A percentile compares a stretch with the other conserved stretches of the same genome.
Evolutionary conservation across 1,140 invertebrate species (phyloP).

Genomic region (Tachypleus tridentatus): DNA sequence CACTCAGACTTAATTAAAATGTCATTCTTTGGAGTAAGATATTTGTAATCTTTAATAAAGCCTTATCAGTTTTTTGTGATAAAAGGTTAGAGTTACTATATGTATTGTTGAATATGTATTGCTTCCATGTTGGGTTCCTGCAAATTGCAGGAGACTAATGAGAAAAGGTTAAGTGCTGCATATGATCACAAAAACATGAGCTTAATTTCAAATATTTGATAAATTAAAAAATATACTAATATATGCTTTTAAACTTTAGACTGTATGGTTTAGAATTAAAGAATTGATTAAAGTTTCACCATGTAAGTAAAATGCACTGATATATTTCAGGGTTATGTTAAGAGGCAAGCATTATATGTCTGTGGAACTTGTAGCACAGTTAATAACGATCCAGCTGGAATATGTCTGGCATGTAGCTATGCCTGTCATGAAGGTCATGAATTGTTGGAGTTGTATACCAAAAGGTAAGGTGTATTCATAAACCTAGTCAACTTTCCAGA

Average conservation of each 20-base stretch:
- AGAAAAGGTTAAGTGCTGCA: too few species aligned
- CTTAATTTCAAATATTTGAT: too few species aligned
- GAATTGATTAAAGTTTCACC: background rate
- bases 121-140: too few species aligned
- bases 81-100: too few species aligned
- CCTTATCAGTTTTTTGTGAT: too few species aligned
- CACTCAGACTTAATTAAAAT: too few species aligned
- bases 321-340: constrained; percentile 66
- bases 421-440: constrained; percentile 94
- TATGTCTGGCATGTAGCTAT: constrained; percentile 90
- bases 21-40: too few species aligned
- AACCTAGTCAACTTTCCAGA: background rate
- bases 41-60: too few species aligned
- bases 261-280: background rate
- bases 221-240: too few species aligned
- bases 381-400: constrained; percentile 50
- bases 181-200: too few species aligned
- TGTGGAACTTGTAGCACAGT: constrained; percentile 74
- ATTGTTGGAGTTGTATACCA: constrained; percentile 92
- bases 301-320: background rate
- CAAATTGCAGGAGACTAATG: too few species aligned
- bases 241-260: background rate
- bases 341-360: constrained; percentile 86
- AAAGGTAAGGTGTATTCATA: constrained; percentile 43
- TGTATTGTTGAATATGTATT: too few species aligned